phyloP scores from a whole-genome alignment of 2,888 invertebrate genomes.

The Drosophila monieri region DNA sequence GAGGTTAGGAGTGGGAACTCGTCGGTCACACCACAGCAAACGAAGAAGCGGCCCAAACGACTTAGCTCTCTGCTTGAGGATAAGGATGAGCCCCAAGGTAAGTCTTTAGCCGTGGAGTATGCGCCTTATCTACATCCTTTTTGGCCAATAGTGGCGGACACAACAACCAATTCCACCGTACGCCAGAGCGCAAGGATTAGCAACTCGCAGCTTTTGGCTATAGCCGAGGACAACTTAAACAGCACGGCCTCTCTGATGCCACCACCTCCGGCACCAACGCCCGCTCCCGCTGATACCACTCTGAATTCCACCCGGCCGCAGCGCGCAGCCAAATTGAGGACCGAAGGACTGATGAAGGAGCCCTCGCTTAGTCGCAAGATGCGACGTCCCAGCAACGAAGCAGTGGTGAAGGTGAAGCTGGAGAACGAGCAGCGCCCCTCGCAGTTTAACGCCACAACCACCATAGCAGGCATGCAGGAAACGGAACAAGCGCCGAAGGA shows the following conservation, averaged over 20 bases:
- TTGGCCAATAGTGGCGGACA: not conserved
- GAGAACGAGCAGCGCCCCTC: slow-evolving; percentile 79
- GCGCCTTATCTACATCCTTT: not conserved
- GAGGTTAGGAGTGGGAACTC: slow-evolving; percentile 8
- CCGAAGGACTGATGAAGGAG: slow-evolving; percentile 79
- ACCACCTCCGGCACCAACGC: slow-evolving; percentile 66
- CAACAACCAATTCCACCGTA: not conserved
- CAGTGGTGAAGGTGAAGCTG: slow-evolving; percentile 66
- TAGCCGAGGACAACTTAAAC: slow-evolving; percentile 48
- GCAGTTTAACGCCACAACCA: slow-evolving; percentile 45
- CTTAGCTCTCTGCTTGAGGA: slow-evolving; percentile 68
- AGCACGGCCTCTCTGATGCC: slow-evolving; percentile 64
- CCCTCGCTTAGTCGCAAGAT: slow-evolving; percentile 66
- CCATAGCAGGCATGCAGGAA: not conserved
- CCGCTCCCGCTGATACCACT: slow-evolving; percentile 54
- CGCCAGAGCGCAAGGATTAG: slow-evolving; percentile 54
- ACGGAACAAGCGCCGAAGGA: not conserved
- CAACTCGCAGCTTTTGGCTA: slow-evolving; percentile 62
- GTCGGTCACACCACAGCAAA: slow-evolving; percentile 79
- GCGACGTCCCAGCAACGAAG: slow-evolving; percentile 68
- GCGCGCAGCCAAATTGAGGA: slow-evolving; percentile 80
- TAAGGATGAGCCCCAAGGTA: slow-evolving; percentile 55
- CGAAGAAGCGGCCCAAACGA: slow-evolving; percentile 79
- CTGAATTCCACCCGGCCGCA: slow-evolving; percentile 73
- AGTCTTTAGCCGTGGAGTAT: slow-evolving; percentile 12